phyloP scores from a whole-genome alignment of 2,888 invertebrate species.

The Rhagophthalmus giganteus region DNA sequence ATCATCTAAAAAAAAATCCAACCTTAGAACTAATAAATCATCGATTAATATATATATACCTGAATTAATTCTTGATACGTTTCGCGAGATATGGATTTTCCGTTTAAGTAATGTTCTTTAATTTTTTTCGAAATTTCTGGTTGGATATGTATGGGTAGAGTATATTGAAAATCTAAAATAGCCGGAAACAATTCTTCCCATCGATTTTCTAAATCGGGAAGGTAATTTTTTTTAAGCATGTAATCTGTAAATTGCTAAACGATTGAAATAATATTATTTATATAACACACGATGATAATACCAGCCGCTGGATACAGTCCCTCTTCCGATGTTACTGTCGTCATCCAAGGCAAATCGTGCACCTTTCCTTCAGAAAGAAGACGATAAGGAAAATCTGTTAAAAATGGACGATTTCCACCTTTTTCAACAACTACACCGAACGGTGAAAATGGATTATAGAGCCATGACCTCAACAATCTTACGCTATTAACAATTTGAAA shows the following conservation, averaged over 20 bases:
- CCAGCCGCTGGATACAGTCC: constrained; percentile 70
- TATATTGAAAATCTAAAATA: constrained; percentile 66
- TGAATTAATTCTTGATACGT: constrained; percentile 35
- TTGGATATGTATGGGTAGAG: constrained; percentile 57
- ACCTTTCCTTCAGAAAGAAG: constrained; percentile 62
- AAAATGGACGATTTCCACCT: constrained; percentile 54
- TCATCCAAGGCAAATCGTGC: constrained; percentile 67
- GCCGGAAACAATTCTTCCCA: constrained; percentile 65
- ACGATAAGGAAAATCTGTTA: constrained; percentile 63
- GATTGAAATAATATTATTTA: too few relatives aligned
- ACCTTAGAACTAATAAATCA: too few relatives aligned
- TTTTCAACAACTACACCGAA: constrained; percentile 70
- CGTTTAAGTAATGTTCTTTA: constrained; percentile 60
- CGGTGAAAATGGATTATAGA: constrained; percentile 67
- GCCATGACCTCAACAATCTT: constrained; percentile 60
- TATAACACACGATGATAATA: constrained; percentile 43
- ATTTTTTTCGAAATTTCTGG: constrained; percentile 58
- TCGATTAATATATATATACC: constrained; percentile 17
- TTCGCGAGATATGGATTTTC: constrained; percentile 55
- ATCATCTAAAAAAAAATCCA: constrained; percentile 57
- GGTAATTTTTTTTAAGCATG: constrained; percentile 17
- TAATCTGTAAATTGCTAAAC: constrained; percentile 14
- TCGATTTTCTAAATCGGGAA: constrained; percentile 57
- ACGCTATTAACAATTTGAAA: constrained; percentile 60
- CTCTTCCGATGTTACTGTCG: constrained; percentile 67